Evolutionary conservation across 1,140 invertebrate species (phyloP).

Genomic region (Anagrus nilaparvatae): DNA sequence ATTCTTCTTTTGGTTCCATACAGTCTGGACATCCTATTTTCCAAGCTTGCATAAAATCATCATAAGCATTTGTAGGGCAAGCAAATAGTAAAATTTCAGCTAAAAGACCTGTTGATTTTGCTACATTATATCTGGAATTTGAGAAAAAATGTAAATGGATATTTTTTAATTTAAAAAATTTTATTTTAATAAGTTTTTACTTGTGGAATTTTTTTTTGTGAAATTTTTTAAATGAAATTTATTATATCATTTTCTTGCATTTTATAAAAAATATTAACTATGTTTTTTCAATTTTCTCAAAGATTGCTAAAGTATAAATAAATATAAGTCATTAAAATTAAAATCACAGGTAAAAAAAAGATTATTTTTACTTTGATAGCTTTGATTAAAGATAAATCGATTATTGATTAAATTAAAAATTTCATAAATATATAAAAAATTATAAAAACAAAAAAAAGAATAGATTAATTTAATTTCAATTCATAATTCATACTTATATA

Average conservation of each 20-base stretch:
- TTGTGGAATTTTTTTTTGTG: too few species aligned
- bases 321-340: slow-evolving; percentile 4
- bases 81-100: slow-evolving; percentile 65
- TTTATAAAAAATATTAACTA: too few species aligned
- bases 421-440: too few species aligned
- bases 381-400: too few species aligned
- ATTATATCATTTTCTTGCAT: too few species aligned
- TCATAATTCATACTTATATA: slow-evolving; percentile 24
- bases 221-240: too few species aligned
- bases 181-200: too few species aligned
- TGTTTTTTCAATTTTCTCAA: background rate
- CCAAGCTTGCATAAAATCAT: slow-evolving; percentile 77
- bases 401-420: too few species aligned
- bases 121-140: slow-evolving; percentile 55
- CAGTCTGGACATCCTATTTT: slow-evolving; percentile 75
- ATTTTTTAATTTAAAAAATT: too few species aligned
- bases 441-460: slow-evolving; percentile 5
- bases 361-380: too few species aligned
- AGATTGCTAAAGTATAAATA: background rate
- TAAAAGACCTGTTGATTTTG: slow-evolving; percentile 64
- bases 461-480: background rate
- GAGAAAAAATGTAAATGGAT: too few species aligned
- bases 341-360: too few species aligned
- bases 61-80: slow-evolving; percentile 66
- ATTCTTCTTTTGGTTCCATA: slow-evolving; percentile 48